phyloP scores from a whole-genome alignment of 2,888 invertebrate genomes.

The Drosophila villosipedis region DNA sequence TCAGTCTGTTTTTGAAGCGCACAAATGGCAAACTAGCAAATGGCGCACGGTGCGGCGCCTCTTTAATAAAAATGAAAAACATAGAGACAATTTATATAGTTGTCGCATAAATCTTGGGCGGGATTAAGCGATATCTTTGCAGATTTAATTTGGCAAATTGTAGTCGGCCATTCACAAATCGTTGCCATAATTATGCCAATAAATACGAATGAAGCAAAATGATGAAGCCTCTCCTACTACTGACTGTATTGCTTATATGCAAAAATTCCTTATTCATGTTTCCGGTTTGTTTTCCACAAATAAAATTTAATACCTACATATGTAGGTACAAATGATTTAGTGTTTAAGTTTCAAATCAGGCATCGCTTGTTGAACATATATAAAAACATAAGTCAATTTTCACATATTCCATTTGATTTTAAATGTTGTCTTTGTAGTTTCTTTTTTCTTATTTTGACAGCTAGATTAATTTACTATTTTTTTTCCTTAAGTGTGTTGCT shows the following conservation, averaged over 20 bases:
- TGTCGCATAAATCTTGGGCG: conserved; percentile 60
- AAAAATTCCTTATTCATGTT: conserved; percentile 19
- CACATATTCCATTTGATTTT: background rate
- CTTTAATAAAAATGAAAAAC: conserved; percentile 31
- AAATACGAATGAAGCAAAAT: conserved; percentile 19
- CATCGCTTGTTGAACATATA: conserved; percentile 3
- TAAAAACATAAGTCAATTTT: conserved; percentile 10
- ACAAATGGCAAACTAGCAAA: conserved; percentile 34
- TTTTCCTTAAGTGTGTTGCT: background rate
- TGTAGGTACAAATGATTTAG: conserved; percentile 3
- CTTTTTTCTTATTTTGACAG: conserved; percentile 17
- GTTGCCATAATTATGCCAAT: conserved; percentile 51
- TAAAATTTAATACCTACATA: conserved; percentile 2
- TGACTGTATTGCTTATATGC: conserved; percentile 8
- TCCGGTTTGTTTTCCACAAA: conserved; percentile 42
- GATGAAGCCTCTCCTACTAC: background rate
- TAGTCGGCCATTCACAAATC: conserved; percentile 60
- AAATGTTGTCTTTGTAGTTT: background rate
- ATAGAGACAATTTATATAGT: conserved; percentile 32
- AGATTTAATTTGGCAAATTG: conserved; percentile 53
- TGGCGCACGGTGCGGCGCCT: conserved; percentile 57
- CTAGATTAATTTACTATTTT: conserved; percentile 4
- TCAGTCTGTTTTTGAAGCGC: conserved; percentile 17
- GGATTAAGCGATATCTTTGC: conserved; percentile 45
- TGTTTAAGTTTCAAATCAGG: background rate